Percentiles rank a stretch among this genome's conserved stretches.
Conservation (phyloP, 92 coral and sea anemone species). For the Actinostola sp. region DNA sequence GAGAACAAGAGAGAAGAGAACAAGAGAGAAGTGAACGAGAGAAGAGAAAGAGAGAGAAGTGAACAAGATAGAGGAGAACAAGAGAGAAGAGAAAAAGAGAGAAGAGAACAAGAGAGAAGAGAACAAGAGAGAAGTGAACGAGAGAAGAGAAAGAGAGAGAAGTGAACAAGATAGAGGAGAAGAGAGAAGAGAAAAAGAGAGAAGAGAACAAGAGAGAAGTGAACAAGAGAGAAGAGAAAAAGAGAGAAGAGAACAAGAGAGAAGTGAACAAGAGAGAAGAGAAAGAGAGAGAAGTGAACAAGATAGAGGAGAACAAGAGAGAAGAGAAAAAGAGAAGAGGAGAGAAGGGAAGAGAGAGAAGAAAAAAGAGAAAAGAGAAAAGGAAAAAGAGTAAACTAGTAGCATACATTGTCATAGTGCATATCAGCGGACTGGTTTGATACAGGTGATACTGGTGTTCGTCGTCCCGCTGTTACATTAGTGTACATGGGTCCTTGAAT, state of each 20-base stretch:
- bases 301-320: neutral
- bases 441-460: conserved; percentile 30
- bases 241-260: neutral
- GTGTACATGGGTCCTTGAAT: conserved; percentile 35
- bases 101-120: too few relatives aligned
- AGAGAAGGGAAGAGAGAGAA: neutral
- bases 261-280: neutral
- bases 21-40: too few relatives aligned
- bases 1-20: too few relatives aligned
- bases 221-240: neutral
- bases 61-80: too few relatives aligned
- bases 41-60: too few relatives aligned
- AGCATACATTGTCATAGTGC: conserved; percentile 32
- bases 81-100: too few relatives aligned
- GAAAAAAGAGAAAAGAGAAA: neutral
- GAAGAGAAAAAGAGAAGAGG: too few relatives aligned
- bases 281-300: too few relatives aligned
- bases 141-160: neutral
- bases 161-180: too few relatives aligned
- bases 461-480: conserved; percentile 12
- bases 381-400: neutral
- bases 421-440: conserved; percentile 14
- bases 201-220: too few relatives aligned
- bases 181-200: neutral
- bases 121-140: too few relatives aligned